A percentile compares a stretch with the other conserved stretches of the same genome.
These are phyloP conservation scores for Zeuzera pyrina DNA, from an alignment of 2,888 invertebrate genomes.

Conservation along the genomic window DNA sequence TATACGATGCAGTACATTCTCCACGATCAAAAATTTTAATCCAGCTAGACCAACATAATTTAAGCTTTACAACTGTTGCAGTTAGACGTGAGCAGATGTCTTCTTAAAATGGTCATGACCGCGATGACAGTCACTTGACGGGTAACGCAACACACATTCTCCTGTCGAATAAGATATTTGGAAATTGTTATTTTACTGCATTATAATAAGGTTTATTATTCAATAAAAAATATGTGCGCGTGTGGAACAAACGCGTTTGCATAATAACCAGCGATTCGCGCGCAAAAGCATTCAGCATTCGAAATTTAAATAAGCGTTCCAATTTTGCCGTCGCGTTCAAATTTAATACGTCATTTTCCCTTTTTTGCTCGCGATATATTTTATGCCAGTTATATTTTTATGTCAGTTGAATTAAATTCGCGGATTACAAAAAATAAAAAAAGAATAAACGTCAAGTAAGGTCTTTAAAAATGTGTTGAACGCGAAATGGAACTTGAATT, in stretches of 20 bases:
- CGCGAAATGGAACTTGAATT: slow-evolving; percentile 34
- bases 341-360: slow-evolving; percentile 36
- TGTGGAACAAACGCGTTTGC: slow-evolving; percentile 14
- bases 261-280: not conserved
- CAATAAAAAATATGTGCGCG: slow-evolving; percentile 18
- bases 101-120: slow-evolving; percentile 19
- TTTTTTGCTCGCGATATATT: slow-evolving; percentile 34
- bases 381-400: too few species aligned
- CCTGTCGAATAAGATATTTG: slow-evolving; percentile 14
- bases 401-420: slow-evolving; percentile 53
- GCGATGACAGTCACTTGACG: slow-evolving; percentile 46
- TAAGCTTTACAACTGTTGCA: slow-evolving; percentile 17
- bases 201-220: slow-evolving; percentile 20
- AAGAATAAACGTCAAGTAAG: slow-evolving; percentile 52
- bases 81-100: slow-evolving; percentile 13
- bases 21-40: slow-evolving; percentile 62
- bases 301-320: slow-evolving; percentile 43
- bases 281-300: slow-evolving; percentile 21
- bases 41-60: slow-evolving; percentile 26
- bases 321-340: slow-evolving; percentile 33
- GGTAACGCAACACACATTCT: slow-evolving; percentile 31
- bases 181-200: slow-evolving; percentile 21
- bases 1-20: slow-evolving; percentile 58
- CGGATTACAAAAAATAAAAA: slow-evolving; percentile 59
- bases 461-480: slow-evolving; percentile 43